Evolutionary conservation across 2,888 invertebrate genomes (phyloP), one percentile per base, ranked within the genome.

Genomic region (Nomada fabriciana): DNA sequence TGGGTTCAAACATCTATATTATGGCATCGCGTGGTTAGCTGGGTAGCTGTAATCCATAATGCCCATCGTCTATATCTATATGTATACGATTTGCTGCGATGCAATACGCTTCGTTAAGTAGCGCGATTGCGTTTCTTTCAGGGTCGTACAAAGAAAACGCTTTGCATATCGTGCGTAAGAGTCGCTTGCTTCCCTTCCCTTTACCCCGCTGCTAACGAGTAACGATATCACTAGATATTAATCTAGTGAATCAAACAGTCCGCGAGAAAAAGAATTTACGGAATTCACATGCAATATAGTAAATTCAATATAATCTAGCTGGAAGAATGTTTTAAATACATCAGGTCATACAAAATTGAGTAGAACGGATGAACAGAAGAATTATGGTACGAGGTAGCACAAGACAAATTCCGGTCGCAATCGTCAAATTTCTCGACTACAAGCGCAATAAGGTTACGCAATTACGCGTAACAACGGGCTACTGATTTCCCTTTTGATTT

Each of bases 401-500:
- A 20, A 60, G 18, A 63, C 23, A 18, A 63, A 55, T 52, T 69
- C 53, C 42, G 70, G 13, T 13, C 57, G 36, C n/a, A 50, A 67
- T 61, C 47, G 25, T 71, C 20, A 50, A 76, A 80, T 42, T 74
- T 74, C 63, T 42, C 80, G 59, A 61, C 25, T 18, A 20, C 13
- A 9, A 73, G 63, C 53, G 67, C 55, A 67, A 29, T 36, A n/a
- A 0, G 59, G 25, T 29, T 67, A 43, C 65, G 70, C 64, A 75
- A 69, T 80, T 72, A 53, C 29, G n/a, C 23, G 67, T 60, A 71
- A 57, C 64, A 72, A 55, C 47, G 53, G 52, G 43, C 42, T 18
- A 13, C 47, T 55, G 76, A 76, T 83, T 83, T 83, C 83, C 70
- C 76, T 77, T 80, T 81, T 77, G 75, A 83, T 81, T 81, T 65